A percentile compares a stretch with the other conserved stretches of the same genome.
Evolutionary conservation across 92 coral and sea anemone species (phyloP).

Genomic region (Phenganax subtilis): DNA sequence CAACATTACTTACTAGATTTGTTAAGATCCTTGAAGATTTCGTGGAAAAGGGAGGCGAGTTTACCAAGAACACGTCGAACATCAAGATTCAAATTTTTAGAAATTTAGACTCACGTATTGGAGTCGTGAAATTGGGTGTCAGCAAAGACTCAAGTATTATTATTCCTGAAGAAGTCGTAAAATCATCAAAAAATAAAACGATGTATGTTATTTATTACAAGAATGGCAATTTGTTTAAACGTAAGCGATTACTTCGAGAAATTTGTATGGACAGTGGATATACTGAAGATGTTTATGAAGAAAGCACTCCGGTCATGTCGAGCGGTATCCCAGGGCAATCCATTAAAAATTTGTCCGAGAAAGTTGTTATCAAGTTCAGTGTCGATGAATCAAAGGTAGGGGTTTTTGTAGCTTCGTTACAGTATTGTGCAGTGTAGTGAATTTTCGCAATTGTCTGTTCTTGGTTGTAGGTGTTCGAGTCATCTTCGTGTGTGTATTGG

Average conservation of each 20-base stretch:
- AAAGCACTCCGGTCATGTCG: constrained; percentile 78
- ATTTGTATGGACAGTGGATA: constrained; percentile 70
- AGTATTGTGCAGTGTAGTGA: neutral
- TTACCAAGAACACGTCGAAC: constrained; percentile 68
- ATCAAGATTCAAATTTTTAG: constrained; percentile 62
- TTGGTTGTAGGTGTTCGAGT: neutral
- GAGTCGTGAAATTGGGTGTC: constrained; percentile 41
- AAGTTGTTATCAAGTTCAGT: constrained; percentile 68
- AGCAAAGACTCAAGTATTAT: constrained; percentile 53
- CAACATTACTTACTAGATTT: constrained; percentile 52
- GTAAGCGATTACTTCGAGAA: constrained; percentile 57
- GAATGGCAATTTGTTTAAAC: constrained; percentile 76
- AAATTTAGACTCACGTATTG: constrained; percentile 52
- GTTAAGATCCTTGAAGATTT: constrained; percentile 76
- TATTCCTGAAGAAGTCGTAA: constrained; percentile 60
- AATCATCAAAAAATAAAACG: constrained; percentile 58
- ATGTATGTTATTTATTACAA: constrained; percentile 87
- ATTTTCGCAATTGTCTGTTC: neutral
- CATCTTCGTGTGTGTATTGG: constrained; percentile 88
- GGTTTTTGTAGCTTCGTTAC: neutral
- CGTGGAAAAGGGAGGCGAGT: constrained; percentile 81
- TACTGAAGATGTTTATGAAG: constrained; percentile 54
- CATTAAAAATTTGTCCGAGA: constrained; percentile 64
- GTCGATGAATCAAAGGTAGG: constrained; percentile 19
- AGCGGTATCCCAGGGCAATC: constrained; percentile 66